Evolutionary conservation across 2,113 vertebrate species (phyloP).

Genomic region (Pao palembangensis): DNA sequence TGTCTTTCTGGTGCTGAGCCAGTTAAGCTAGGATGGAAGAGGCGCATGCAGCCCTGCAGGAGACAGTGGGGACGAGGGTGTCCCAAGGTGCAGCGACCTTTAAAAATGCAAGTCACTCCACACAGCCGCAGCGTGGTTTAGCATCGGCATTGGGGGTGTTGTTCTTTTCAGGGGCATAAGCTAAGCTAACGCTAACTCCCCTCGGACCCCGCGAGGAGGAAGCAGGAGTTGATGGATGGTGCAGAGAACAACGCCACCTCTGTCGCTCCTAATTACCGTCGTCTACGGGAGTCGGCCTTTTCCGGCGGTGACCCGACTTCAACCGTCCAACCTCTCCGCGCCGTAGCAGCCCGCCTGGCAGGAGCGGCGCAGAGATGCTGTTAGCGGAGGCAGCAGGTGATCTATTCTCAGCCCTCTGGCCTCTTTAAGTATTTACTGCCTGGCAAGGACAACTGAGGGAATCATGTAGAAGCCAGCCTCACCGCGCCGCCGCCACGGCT

Average conservation of each 20-base stretch:
- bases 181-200: not conserved
- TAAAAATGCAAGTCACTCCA: slow-evolving; percentile 29
- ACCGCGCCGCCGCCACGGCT: slow-evolving; percentile 13
- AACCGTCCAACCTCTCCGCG: not conserved
- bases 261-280: too few species aligned
- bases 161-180: not conserved
- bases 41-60: too few species aligned
- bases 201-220: not conserved
- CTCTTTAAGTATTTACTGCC: slow-evolving; percentile 59
- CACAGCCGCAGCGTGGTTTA: slow-evolving; percentile 40
- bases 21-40: too few species aligned
- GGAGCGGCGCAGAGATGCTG: slow-evolving; percentile 24
- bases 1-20: too few species aligned
- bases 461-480: slow-evolving; percentile 40
- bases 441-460: slow-evolving; percentile 46
- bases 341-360: not conserved
- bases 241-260: not conserved
- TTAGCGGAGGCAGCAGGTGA: slow-evolving; percentile 45
- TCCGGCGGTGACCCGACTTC: not conserved
- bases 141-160: slow-evolving; percentile 19
- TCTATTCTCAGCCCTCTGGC: slow-evolving; percentile 44
- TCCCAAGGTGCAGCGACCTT: slow-evolving; percentile 53
- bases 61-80: not conserved
- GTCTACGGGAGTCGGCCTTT: too few species aligned
- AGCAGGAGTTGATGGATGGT: slow-evolving; percentile 1